phyloP scores from a whole-genome alignment of 2,888 invertebrate genomes.

The Hyposoter didymator region DNA sequence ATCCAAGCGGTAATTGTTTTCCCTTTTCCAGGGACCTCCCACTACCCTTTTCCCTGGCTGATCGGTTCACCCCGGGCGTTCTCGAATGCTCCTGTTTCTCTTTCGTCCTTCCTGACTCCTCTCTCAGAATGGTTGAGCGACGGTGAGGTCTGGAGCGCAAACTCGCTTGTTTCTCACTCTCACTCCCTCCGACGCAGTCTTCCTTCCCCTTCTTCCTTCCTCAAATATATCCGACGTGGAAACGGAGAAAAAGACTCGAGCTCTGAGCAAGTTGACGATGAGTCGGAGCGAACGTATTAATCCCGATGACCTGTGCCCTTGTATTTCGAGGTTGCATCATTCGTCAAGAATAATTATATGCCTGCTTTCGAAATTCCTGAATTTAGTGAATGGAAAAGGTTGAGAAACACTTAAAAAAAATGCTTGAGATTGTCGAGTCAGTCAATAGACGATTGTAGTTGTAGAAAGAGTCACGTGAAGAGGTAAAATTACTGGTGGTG shows the following conservation, averaged over 20 bases:
- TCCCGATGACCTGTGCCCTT: slow-evolving; percentile 61
- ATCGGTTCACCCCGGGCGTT: slow-evolving; percentile 40
- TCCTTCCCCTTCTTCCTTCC: neutral
- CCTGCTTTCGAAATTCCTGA: neutral
- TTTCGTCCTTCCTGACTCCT: neutral
- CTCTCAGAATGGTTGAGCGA: slow-evolving; percentile 38
- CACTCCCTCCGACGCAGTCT: neutral
- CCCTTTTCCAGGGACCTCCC: slow-evolving; percentile 50
- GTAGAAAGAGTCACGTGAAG: neutral
- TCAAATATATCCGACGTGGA: slow-evolving; percentile 49
- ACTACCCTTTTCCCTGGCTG: slow-evolving; percentile 21
- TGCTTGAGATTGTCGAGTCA: neutral
- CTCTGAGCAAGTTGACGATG: slow-evolving; percentile 1
- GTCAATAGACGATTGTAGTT: slow-evolving; percentile 8
- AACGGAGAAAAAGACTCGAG: slow-evolving; percentile 58
- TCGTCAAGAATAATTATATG: slow-evolving; percentile 25
- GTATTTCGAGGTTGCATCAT: slow-evolving; percentile 71
- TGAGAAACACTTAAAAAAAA: neutral
- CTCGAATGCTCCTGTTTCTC: slow-evolving; percentile 22
- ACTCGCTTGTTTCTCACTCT: neutral
- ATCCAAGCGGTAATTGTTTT: slow-evolving; percentile 74
- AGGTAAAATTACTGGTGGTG: neutral
- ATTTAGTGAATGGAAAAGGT: neutral
- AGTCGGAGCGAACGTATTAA: slow-evolving; percentile 63
- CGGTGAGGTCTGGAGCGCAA: slow-evolving; percentile 25